Evolutionary conservation across 2,888 invertebrate genomes (phyloP), one percentile per base, ranked within the genome.

Genomic region (Meiosimyza platycephala): DNA sequence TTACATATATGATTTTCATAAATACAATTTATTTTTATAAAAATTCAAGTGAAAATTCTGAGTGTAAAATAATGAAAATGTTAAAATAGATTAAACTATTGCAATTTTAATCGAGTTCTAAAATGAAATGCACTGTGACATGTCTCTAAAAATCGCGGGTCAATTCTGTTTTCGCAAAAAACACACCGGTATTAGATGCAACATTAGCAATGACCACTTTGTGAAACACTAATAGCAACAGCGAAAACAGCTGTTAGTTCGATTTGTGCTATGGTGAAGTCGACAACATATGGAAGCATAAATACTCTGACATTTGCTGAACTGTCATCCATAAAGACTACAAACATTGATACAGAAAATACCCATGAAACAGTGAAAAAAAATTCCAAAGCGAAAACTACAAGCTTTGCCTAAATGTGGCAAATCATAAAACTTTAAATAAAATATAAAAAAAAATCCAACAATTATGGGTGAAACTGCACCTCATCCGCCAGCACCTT

Each of bases 401-500:
- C 47, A 47, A 62, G 5, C 13, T 16, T 0, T 40, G 12, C 40
- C 15, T 62, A 47, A 16, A 62, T 62, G 62, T 40, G 33, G 12
- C 16, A 6, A 62, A 62, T 40, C 40, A 15, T 15, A 47, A 16
- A n/a, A 15, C 15, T n/a, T 60, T 13, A 62, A 47, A 62, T 5
- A n/a, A 47, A n/a, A 62, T 12, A 60, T 33, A n/a, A 28, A 62
- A 28, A 59, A 64, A 64, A 11, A 18, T 64, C 13, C 22, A 50
- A 13, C 7, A 51, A 64, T 18, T 72, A 81, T 82, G 83, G 81
- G 79, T 59, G 84, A 85, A 72, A 83, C 79, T 16, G 78, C 80
- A 74, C 81, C 81, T 75, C 78, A 73, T 62, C 78, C 79, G 18
- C 79, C 80, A 54, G 80, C 84, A 57, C 79, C 85, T 62, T 83